Evolutionary conservation across 2,888 invertebrate species (phyloP).

Genomic region (Rhagium mordax): DNA sequence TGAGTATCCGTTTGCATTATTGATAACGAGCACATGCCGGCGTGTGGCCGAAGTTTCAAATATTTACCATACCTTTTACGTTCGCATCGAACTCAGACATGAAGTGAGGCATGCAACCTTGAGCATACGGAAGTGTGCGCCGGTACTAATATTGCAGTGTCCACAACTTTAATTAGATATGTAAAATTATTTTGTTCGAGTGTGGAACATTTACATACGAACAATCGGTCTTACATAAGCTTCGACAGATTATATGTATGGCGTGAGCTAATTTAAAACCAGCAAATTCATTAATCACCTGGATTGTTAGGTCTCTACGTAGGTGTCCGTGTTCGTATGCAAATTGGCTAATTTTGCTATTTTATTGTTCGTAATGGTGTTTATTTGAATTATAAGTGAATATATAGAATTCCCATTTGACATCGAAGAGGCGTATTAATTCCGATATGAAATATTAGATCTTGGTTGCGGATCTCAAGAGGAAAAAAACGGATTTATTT

Average conservation of each 20-base stretch:
- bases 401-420: conserved; percentile 12
- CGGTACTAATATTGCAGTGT: conserved; percentile 30
- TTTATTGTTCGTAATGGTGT: conserved; percentile 30
- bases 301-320: conserved; percentile 30
- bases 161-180: conserved; percentile 42
- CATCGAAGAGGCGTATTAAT: not conserved
- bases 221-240: conserved; percentile 44
- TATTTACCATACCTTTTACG: not conserved
- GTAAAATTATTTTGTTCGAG: conserved; percentile 42
- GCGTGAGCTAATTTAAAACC: conserved; percentile 34
- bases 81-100: not conserved
- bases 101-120: conserved; percentile 31
- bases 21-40: not conserved
- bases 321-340: conserved; percentile 33
- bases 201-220: conserved; percentile 38
- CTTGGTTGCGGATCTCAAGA: not conserved
- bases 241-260: conserved; percentile 22
- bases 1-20: conserved; percentile 5
- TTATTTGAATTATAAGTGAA: not conserved
- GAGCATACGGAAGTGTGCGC: conserved; percentile 39
- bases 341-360: conserved; percentile 30
- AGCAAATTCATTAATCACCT: conserved; percentile 35
- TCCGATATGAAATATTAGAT: not conserved
- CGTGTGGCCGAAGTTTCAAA: conserved; percentile 7
- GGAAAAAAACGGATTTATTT: not conserved